These are phyloP conservation scores for Sparidentex hasta DNA, from an alignment of 2,797 vertebrate genomes.

Conservation along the genomic window DNA sequence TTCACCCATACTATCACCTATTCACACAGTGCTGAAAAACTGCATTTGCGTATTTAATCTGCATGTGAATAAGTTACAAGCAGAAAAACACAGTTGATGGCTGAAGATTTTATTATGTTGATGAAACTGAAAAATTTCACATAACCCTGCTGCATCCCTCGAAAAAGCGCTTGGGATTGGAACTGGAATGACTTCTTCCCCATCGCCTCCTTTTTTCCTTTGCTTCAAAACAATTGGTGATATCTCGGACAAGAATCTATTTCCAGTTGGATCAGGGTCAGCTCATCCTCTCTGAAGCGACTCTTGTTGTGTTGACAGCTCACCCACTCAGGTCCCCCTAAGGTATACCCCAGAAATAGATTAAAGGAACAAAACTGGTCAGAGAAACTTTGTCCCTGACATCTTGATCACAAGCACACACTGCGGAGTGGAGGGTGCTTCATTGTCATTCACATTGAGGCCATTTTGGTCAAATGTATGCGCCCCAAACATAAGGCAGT, in stretches of 20 bases:
- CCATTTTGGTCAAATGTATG: constrained; percentile 28
- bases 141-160: neutral
- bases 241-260: constrained; percentile 46
- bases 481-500: neutral
- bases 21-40: neutral
- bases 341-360: constrained; percentile 55
- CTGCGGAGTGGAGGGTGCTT: neutral
- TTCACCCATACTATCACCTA: constrained; percentile 8
- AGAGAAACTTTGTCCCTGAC: constrained; percentile 19
- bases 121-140: neutral
- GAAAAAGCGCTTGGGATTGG: neutral
- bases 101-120: neutral
- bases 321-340: constrained; percentile 65
- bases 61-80: neutral
- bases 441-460: neutral
- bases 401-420: neutral
- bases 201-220: constrained; percentile 22
- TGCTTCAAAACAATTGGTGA: constrained; percentile 49
- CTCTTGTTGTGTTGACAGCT: constrained; percentile 69
- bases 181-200: constrained; percentile 8
- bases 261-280: constrained; percentile 61
- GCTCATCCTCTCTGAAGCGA: constrained; percentile 43
- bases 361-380: constrained; percentile 26
- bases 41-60: constrained; percentile 14
- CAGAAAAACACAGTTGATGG: neutral